Percentiles rank a stretch among this genome's conserved stretches.
phyloP scores from a whole-genome alignment of 2,797 vertebrate species.

The Gambusia yucatana region DNA sequence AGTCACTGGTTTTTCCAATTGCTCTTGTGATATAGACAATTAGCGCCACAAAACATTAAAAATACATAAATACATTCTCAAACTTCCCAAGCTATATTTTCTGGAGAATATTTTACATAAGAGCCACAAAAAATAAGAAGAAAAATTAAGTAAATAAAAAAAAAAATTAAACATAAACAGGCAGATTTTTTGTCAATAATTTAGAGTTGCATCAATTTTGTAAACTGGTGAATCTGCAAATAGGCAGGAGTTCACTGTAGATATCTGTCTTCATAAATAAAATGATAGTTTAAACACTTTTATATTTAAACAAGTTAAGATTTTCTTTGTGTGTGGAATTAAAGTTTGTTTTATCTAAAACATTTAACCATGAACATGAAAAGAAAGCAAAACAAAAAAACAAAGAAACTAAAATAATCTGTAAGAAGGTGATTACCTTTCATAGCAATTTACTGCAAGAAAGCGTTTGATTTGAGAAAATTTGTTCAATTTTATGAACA shows the following conservation, averaged over 20 bases:
- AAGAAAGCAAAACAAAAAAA: not conserved
- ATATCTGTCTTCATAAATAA: not conserved
- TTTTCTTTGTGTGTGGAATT: not conserved
- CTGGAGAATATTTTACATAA: not conserved
- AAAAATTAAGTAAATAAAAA: too few species aligned
- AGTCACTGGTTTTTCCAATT: not conserved
- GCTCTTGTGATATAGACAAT: too few species aligned
- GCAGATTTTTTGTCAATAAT: not conserved
- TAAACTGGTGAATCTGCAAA: not conserved
- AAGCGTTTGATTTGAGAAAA: not conserved
- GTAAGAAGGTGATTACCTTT: not conserved
- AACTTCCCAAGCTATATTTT: not conserved
- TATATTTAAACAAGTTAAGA: not conserved
- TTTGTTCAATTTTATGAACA: constrained; percentile 10
- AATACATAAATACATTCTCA: too few species aligned
- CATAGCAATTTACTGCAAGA: not conserved
- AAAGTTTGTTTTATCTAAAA: not conserved
- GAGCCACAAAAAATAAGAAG: not conserved
- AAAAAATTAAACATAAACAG: not conserved
- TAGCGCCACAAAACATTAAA: too few species aligned
- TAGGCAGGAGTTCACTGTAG: not conserved
- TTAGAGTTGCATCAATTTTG: not conserved
- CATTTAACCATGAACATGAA: not conserved
- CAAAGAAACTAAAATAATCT: not conserved
- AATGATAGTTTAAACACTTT: not conserved